A percentile compares a stretch with the other conserved stretches of the same genome.
Evolutionary conservation across 2,888 invertebrate genomes (phyloP).

Genomic region (Coremacera marginata): DNA sequence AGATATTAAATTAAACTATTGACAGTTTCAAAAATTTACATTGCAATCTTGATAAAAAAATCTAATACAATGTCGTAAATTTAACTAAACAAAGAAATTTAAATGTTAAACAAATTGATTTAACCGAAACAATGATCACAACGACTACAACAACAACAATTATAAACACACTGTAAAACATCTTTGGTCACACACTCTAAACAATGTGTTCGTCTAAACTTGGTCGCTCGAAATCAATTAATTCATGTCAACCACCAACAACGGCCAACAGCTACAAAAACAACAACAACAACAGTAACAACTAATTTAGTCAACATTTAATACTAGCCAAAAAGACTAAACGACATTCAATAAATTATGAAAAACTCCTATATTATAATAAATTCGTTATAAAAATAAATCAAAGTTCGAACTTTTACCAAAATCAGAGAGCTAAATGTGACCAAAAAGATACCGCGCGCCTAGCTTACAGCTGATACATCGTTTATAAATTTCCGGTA

Average conservation of each 20-base stretch:
- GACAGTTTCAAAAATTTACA: constrained; percentile 45
- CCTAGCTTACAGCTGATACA: constrained; percentile 1
- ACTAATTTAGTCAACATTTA: not conserved
- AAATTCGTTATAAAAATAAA: constrained; percentile 48
- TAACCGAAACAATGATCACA: not conserved
- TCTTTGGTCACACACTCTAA: constrained; percentile 13
- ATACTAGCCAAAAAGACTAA: constrained; percentile 3
- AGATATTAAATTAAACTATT: not conserved
- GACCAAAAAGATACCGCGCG: constrained; percentile 2
- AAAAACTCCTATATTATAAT: constrained; percentile 57
- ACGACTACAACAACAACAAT: constrained; percentile 11
- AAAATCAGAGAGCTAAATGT: not conserved
- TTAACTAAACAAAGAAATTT: not conserved
- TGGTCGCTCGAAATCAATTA: not conserved
- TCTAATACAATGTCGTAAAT: constrained; percentile 51
- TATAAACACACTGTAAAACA: constrained; percentile 17
- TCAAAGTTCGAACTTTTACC: constrained; percentile 35
- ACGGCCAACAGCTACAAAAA: not conserved
- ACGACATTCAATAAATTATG: constrained; percentile 36
- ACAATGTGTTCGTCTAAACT: not conserved
- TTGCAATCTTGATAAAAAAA: constrained; percentile 52
- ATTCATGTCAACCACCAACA: constrained; percentile 24
- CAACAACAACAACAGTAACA: not conserved
- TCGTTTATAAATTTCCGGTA: constrained; percentile 41
- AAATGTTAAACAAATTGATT: constrained; percentile 37